These are phyloP conservation scores for Brotogeris chrysoptera DNA, from an alignment of 2,797 vertebrate genomes.

Conservation along the genomic window DNA sequence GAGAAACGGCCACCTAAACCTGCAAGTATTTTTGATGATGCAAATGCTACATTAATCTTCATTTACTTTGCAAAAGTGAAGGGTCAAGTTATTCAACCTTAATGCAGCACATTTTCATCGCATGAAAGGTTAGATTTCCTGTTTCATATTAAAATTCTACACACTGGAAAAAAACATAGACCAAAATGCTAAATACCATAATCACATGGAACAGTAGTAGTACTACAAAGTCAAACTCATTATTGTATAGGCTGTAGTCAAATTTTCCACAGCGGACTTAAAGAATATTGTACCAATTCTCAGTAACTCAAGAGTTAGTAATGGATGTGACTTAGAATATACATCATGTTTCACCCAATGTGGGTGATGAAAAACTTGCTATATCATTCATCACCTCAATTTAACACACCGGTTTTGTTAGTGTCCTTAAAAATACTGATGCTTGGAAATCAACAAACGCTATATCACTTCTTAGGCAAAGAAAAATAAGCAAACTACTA, in stretches of 20 bases:
- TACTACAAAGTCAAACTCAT: constrained; percentile 28
- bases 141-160: background rate
- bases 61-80: background rate
- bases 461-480: background rate
- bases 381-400: background rate
- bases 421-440: background rate
- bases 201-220: background rate
- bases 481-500: background rate
- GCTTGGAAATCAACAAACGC: background rate
- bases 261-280: background rate
- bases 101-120: background rate
- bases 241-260: background rate
- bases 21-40: background rate
- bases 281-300: constrained; percentile 14
- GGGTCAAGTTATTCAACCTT: background rate
- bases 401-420: background rate
- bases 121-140: background rate
- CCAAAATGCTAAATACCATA: background rate
- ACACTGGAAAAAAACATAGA: background rate
- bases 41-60: background rate
- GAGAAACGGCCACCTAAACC: background rate
- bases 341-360: constrained; percentile 65
- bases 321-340: constrained; percentile 22
- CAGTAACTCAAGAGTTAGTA: constrained; percentile 20
- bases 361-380: constrained; percentile 58